These are phyloP conservation scores for Phoenicopterus ruber DNA, from an alignment of 2,113 vertebrate genomes.

Conservation along the genomic window DNA sequence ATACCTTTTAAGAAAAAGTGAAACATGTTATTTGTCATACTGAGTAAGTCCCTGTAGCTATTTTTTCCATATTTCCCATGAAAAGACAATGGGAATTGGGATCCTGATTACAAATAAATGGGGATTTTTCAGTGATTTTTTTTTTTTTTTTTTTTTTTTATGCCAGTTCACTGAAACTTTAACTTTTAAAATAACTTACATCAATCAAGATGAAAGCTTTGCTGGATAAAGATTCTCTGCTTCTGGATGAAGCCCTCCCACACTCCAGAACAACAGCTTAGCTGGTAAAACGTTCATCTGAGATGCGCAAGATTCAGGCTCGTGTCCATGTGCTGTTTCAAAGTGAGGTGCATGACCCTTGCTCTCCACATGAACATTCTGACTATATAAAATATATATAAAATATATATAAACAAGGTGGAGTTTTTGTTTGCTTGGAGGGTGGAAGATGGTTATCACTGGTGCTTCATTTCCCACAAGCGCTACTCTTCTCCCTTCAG, in stretches of 20 bases:
- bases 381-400: no score
- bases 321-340: background rate
- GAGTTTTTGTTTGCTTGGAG: background rate
- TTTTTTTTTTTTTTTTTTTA: background rate
- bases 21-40: background rate
- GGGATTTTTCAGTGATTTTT: background rate
- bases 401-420: background rate
- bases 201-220: background rate
- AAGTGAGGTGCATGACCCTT: background rate
- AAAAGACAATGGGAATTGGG: background rate
- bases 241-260: background rate
- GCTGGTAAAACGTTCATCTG: background rate
- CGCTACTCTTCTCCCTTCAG: background rate
- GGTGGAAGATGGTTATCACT: background rate
- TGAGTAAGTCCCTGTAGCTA: background rate
- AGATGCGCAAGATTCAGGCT: background rate
- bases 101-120: background rate
- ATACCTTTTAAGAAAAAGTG: background rate
- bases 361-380: background rate
- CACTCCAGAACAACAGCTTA: background rate
- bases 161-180: background rate
- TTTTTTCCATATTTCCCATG: background rate
- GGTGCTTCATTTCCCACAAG: background rate
- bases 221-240: background rate
- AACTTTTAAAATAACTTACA: background rate